Base-by-base conservation (phyloP, 2,888 invertebrate species). In the Drosophila diplacantha region DNA sequence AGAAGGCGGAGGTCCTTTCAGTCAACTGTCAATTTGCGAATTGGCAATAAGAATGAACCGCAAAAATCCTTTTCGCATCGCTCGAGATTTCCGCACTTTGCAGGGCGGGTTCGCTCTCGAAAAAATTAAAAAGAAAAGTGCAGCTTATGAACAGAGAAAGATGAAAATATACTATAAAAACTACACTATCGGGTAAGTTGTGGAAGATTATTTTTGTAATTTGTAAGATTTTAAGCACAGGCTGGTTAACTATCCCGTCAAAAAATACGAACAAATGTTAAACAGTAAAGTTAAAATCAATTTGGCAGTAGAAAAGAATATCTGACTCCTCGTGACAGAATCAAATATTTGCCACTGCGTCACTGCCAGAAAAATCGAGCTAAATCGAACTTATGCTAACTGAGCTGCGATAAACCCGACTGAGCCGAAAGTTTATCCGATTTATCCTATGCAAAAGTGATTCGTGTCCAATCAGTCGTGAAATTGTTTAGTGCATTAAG, bases 401-500 rank as follows among this genome's bases (percentile, higher is more conserved):
- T 47, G 60, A 60, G 60, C 57, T 47, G 39, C 46, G 57, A 55
- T 60, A 46, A 60, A 31, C 46, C 18, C 39, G 58, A 31, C 58
- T 62, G 56, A 55, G 49, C 55, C 64, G 68, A 11, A 20, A 49
- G 29, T 70, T 56, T 70, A 69, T 70, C 60, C 58, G 69, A 78
- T 66, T 75, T 72, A 50, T 64, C 47, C 55, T 49, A 67, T 70
- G 71, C 74, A 66, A 71, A 72, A 72, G 71, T 69, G 67, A 76
- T 68, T 78, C 72, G 75, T 65, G 61, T 73, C 59, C 65, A 76
- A 68, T 69, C 78, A 72, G 55, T 69, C 79, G 79, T 76, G 73
- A 76, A 78, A 76, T 76, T 76, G 75, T 69, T 78, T 70, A 62
- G 63, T 73, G 79, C 73, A 75, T 73, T 71, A 71, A 71, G 55